phyloP scores from a whole-genome alignment of 1,140 invertebrate species.

The Plodia interpunctella region DNA sequence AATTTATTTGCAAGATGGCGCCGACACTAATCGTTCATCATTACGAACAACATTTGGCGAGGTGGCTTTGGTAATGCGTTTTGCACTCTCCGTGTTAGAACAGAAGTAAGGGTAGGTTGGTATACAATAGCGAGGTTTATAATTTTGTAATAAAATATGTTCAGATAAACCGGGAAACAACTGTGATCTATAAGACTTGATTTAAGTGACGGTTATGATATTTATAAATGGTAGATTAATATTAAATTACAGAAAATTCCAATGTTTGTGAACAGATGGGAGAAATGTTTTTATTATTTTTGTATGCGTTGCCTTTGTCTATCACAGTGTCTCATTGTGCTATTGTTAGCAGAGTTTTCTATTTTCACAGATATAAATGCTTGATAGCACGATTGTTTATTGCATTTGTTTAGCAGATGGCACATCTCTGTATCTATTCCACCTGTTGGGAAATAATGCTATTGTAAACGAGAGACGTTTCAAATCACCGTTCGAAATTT shows the following conservation, averaged over 20 bases:
- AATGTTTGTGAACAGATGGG: background rate
- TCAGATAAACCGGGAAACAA: no score
- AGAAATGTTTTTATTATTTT: constrained; percentile 2
- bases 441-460: background rate
- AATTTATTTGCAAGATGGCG: constrained; percentile 71
- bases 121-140: no score
- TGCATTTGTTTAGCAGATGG: background rate
- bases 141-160: no score
- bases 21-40: constrained; percentile 58
- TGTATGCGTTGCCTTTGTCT: constrained; percentile 13
- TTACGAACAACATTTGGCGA: constrained; percentile 60
- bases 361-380: constrained; percentile 9
- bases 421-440: constrained; percentile 7
- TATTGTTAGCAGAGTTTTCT: constrained; percentile 8
- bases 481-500: background rate
- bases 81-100: constrained; percentile 19
- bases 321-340: constrained; percentile 6
- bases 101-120: no score
- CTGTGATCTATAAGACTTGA: no score
- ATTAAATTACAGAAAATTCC: background rate
- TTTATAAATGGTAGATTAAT: background rate
- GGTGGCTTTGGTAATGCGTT: constrained; percentile 53
- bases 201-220: background rate
- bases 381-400: background rate
- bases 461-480: background rate